phyloP scores from a whole-genome alignment of 2,113 vertebrate genomes.

The Phalacrocorax brasilianus region DNA sequence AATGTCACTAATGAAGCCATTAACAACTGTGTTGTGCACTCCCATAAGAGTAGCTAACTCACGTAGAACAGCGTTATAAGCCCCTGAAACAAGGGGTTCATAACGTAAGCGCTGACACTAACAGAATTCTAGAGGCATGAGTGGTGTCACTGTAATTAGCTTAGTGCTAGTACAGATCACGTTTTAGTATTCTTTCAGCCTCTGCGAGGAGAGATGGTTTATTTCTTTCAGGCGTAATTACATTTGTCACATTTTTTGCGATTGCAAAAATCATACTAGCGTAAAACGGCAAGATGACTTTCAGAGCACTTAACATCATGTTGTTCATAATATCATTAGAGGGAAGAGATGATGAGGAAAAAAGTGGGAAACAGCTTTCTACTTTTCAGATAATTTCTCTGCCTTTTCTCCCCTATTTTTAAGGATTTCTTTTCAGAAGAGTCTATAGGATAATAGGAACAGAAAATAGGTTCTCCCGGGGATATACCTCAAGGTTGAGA shows the following conservation, averaged over 20 bases:
- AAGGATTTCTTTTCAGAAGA: background rate
- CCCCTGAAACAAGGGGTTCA: background rate
- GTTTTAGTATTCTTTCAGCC: background rate
- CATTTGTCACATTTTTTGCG: conserved; percentile 35
- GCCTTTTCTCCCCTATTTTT: background rate
- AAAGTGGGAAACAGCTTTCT: background rate
- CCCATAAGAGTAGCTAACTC: background rate
- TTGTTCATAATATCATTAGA: background rate
- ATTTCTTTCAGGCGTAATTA: conserved; percentile 35
- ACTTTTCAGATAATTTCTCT: background rate
- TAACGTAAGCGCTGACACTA: background rate
- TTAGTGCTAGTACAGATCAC: background rate
- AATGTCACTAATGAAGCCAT: background rate
- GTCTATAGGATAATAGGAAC: background rate
- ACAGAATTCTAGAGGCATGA: background rate
- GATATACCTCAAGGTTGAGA: background rate
- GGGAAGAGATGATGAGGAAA: background rate
- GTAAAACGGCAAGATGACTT: conserved; percentile 27
- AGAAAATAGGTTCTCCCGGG: background rate
- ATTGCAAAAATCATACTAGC: background rate
- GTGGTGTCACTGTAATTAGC: conserved; percentile 24
- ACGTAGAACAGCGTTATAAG: background rate
- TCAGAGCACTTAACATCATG: background rate
- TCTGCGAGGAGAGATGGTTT: background rate
- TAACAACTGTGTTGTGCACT: background rate